Percentiles rank a stretch among this genome's conserved stretches.
phyloP scores from a whole-genome alignment of 2,888 invertebrate species.

The Thecocarcelia acutangulata region DNA sequence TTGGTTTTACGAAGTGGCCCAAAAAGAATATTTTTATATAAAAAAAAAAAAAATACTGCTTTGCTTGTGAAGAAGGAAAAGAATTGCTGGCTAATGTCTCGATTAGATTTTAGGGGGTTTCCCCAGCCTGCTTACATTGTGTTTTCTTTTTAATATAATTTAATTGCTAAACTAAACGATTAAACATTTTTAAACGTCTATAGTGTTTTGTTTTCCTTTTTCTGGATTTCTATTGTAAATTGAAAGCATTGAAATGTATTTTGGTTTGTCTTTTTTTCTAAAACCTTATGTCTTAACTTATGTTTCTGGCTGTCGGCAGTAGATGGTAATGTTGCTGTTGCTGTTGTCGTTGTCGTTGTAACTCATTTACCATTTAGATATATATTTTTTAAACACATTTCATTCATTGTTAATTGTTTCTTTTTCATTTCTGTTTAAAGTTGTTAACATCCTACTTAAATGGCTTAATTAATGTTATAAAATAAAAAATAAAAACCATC shows the following conservation, averaged over 20 bases:
- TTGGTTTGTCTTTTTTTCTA: neutral
- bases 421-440: conserved; percentile 39
- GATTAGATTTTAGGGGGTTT: neutral
- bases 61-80: no score
- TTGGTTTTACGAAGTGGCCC: no score
- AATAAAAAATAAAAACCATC: conserved; percentile 20
- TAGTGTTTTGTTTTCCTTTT: neutral
- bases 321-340: conserved; percentile 18
- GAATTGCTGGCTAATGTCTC: no score
- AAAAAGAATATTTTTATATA: neutral
- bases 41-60: no score
- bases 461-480: conserved; percentile 66
- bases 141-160: neutral
- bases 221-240: conserved; percentile 1
- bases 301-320: conserved; percentile 19
- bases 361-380: conserved; percentile 41
- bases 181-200: conserved; percentile 27
- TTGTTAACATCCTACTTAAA: conserved; percentile 69
- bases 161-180: conserved; percentile 31
- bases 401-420: conserved; percentile 63
- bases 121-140: neutral
- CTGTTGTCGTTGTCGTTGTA: conserved; percentile 31
- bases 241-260: conserved; percentile 17
- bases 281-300: conserved; percentile 24
- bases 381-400: conserved; percentile 21